Evolutionary conservation across 2,888 invertebrate species (phyloP).

Genomic region (Prenolepis imparis): DNA sequence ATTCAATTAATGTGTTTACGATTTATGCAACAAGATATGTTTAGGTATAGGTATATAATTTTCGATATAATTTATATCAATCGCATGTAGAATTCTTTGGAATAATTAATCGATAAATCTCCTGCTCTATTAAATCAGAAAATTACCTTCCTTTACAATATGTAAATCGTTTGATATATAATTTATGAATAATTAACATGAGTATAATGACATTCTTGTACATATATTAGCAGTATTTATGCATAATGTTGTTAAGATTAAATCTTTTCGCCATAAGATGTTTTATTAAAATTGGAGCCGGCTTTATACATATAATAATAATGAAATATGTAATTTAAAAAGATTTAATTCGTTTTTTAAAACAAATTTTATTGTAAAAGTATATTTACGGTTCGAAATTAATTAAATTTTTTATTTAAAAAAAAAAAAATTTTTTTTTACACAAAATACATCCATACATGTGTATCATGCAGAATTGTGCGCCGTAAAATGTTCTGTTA

Average conservation of each 20-base stretch:
- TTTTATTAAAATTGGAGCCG: not conserved
- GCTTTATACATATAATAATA: not conserved
- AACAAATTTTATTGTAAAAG: too few species aligned
- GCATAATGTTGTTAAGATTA: not conserved
- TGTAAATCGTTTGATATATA: not conserved
- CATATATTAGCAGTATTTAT: not conserved
- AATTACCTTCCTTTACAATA: not conserved
- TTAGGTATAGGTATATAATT: not conserved
- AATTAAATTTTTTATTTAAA: not conserved
- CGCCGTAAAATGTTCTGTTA: not conserved
- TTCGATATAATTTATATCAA: constrained; percentile 1
- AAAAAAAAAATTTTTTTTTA: not conserved
- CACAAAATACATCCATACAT: not conserved
- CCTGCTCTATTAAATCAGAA: not conserved
- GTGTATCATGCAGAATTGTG: not conserved
- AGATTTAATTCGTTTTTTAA: not conserved
- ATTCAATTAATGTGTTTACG: constrained; percentile 4
- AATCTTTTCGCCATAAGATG: not conserved
- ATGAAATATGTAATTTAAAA: constrained; percentile 1
- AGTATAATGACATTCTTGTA: not conserved
- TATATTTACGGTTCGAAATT: not conserved
- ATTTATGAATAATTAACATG: constrained; percentile 4
- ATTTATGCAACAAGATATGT: not conserved
- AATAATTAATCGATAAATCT: constrained; percentile 6
- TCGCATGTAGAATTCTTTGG: not conserved